These are phyloP conservation scores for Drosophila hydei DNA, from an alignment of 1,140 invertebrate genomes.

Conservation along the genomic window DNA sequence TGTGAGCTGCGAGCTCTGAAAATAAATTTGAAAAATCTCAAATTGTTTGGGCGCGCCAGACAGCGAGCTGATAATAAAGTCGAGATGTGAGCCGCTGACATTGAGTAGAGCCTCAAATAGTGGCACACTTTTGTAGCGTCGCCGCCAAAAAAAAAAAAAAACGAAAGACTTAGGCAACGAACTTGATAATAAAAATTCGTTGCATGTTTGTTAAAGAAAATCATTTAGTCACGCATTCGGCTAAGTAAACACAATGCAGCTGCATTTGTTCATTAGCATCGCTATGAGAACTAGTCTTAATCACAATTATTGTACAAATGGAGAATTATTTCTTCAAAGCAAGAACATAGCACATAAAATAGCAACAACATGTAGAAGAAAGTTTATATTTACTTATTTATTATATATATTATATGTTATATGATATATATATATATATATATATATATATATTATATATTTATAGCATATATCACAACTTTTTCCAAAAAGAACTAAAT, in stretches of 20 bases:
- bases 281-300: conserved; percentile 49
- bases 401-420: no score
- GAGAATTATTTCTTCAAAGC: conserved; percentile 1
- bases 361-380: no score
- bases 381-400: no score
- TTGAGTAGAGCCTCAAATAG: conserved; percentile 25
- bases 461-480: no score
- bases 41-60: conserved; percentile 29
- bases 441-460: no score
- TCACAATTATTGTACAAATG: conserved; percentile 21
- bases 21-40: no score
- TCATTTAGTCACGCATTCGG: conserved; percentile 47
- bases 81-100: conserved; percentile 10
- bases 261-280: conserved; percentile 48
- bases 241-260: conserved; percentile 12
- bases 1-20: no score
- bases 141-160: conserved; percentile 11
- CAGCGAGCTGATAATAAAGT: conserved; percentile 7
- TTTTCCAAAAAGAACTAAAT: no score
- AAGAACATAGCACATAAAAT: no score
- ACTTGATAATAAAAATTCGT: conserved; percentile 22
- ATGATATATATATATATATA: no score
- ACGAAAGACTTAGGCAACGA: conserved; percentile 40
- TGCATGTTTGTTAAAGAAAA: conserved; percentile 32
- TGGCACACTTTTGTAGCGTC: conserved; percentile 23